These are phyloP conservation scores for Cydia splendana DNA, from an alignment of 1,140 invertebrate genomes.

Conservation along the genomic window DNA sequence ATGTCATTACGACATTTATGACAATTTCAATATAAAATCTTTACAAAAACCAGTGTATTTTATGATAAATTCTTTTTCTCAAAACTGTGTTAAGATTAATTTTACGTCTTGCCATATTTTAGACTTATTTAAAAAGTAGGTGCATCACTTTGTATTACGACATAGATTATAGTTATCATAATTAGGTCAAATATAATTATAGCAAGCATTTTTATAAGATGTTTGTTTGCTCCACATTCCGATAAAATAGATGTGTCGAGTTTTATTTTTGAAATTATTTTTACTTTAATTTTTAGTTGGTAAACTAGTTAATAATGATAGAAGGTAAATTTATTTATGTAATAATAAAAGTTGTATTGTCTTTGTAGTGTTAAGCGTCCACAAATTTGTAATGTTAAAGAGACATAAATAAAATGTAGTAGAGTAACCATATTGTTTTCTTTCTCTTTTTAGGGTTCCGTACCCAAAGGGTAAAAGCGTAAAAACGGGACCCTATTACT, in stretches of 20 bases:
- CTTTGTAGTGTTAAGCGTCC: conserved; percentile 35
- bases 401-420: conserved; percentile 47
- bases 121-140: conserved; percentile 26
- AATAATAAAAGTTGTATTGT: conserved; percentile 25
- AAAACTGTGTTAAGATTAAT: conserved; percentile 7
- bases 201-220: conserved; percentile 23
- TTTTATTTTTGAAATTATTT: conserved; percentile 27
- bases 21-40: not conserved
- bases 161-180: not conserved
- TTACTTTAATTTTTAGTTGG: conserved; percentile 5
- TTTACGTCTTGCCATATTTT: conserved; percentile 30
- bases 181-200: conserved; percentile 25
- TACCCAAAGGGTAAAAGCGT: too few relatives aligned
- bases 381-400: conserved; percentile 49
- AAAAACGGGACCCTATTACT: too few relatives aligned
- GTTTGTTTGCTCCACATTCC: not conserved
- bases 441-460: not conserved
- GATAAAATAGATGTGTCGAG: not conserved
- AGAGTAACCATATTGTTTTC: conserved; percentile 28
- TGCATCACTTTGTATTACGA: conserved; percentile 3
- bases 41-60: not conserved
- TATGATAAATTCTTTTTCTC: not conserved
- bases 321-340: conserved; percentile 34
- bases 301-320: conserved; percentile 29
- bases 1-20: not conserved